phyloP scores from a whole-genome alignment of 1,140 invertebrate species.

The Sitophilus oryzae region DNA sequence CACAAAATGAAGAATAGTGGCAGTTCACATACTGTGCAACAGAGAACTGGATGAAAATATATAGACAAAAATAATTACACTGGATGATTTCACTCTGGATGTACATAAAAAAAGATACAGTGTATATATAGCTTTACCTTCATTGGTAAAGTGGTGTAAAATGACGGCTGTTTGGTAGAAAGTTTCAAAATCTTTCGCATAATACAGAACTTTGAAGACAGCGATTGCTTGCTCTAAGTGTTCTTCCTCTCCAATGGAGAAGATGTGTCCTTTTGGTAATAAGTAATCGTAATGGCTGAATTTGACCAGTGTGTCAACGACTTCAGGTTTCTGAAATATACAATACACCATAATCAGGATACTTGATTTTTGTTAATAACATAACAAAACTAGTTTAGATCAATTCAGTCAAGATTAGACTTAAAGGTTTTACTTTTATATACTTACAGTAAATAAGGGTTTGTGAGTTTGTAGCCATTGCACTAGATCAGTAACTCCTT shows the following conservation, averaged over 20 bases:
- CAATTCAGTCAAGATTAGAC: too few relatives aligned
- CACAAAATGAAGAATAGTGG: too few relatives aligned
- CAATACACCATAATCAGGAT: too few relatives aligned
- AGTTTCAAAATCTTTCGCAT: conserved; percentile 57
- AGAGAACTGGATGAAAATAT: too few relatives aligned
- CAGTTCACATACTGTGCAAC: too few relatives aligned
- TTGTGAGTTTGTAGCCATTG: conserved; percentile 15
- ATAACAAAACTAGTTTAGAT: too few relatives aligned
- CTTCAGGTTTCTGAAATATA: conserved; percentile 44
- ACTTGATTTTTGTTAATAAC: too few relatives aligned
- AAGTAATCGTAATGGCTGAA: conserved; percentile 42
- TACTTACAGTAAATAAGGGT: conserved; percentile 12
- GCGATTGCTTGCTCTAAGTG: conserved; percentile 52
- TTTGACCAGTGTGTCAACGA: conserved; percentile 47
- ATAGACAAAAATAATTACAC: too few relatives aligned
- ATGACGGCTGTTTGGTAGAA: conserved; percentile 61
- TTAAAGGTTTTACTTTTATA: neutral
- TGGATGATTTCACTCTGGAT: too few relatives aligned
- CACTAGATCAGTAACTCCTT: conserved; percentile 6
- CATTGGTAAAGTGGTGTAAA: conserved; percentile 57
- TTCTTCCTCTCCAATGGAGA: conserved; percentile 47
- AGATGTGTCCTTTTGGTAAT: conserved; percentile 43
- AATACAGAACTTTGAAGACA: conserved; percentile 55
- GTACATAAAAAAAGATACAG: too few relatives aligned
- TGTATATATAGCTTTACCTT: too few relatives aligned